Base-by-base conservation (phyloP, 2,797 vertebrate genomes). In the Hirundo rustica region DNA sequence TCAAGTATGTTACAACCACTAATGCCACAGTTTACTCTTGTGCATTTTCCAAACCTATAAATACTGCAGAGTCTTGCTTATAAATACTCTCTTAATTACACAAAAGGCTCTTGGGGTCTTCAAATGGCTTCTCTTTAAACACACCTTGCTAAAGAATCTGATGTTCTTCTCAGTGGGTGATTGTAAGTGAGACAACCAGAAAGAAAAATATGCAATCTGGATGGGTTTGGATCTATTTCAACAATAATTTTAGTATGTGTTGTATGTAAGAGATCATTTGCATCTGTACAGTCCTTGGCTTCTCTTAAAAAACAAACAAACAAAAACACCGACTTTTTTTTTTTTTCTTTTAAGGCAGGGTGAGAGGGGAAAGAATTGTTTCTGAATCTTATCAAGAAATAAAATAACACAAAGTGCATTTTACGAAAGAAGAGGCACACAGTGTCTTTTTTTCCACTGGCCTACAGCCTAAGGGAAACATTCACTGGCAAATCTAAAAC, bases 401-500 rank as follows among this genome's bases (percentile, higher is more conserved):
- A 82, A 92, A 93, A 94, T 78, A 95, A 84, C 83, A 87, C 61
- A 81, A 81, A 92, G 72, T 55, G 89, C 77, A 65, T 89, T 83
- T 96, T 85, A 79, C 1, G 32, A 95, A 88, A 93, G 89, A 90
- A 71, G 91, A 84, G 26, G 64, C 93, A 74, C 65, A 88, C 78
- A 89, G 88, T 93, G 89, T 72, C 61, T 95, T 93, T 91, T 89
- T 88, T 91, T 71, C 85, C 80, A 78, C 95, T 87, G 88, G 92
- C 92, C 95, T 93, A 93, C 86, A 96, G 94, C 96, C 95, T 96
- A 89, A 94, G 92, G 96, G 95, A 88, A 94, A 96, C 88, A 95
- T 95, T 95, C 96, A 91, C 94, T 93, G 93, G 94, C 94, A 96
- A 97, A 96, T 93, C 95, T 96, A 94, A 96, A 96, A 96, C 91